Percentiles rank a stretch among this genome's conserved stretches.
phyloP scores from a whole-genome alignment of 2,888 invertebrate genomes.

The Germaria angustata region DNA sequence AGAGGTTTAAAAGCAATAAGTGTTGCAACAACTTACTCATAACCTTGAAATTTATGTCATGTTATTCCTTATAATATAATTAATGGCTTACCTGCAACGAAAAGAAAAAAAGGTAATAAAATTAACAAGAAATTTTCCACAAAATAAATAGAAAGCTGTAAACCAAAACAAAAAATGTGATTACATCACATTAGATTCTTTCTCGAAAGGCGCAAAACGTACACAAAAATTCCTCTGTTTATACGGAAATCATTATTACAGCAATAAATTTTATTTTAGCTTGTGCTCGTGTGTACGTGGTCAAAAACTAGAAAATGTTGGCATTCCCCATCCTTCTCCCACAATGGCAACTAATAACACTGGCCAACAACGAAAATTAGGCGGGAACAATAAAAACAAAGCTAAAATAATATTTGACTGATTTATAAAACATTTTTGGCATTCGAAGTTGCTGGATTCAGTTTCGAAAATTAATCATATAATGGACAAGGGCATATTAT shows the following conservation, averaged over 20 bases:
- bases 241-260: conserved; percentile 9
- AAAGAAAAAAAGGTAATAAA: conserved; percentile 6
- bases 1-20: too few species aligned
- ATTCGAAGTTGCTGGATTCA: too few species aligned
- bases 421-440: too few species aligned
- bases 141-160: not conserved
- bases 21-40: conserved; percentile 10
- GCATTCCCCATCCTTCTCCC: not conserved
- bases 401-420: too few species aligned
- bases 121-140: conserved; percentile 10
- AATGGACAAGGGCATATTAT: too few species aligned
- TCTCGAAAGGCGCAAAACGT: not conserved
- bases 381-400: not conserved
- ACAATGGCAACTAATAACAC: not conserved
- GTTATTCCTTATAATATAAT: not conserved
- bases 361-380: not conserved
- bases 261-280: conserved; percentile 17
- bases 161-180: not conserved
- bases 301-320: not conserved
- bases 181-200: not conserved
- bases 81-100: conserved; percentile 57
- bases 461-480: too few species aligned
- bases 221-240: conserved; percentile 23
- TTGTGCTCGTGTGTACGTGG: not conserved
- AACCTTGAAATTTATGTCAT: not conserved